phyloP scores from a whole-genome alignment of 2,113 vertebrate species.

The Oreochromis aureus region DNA sequence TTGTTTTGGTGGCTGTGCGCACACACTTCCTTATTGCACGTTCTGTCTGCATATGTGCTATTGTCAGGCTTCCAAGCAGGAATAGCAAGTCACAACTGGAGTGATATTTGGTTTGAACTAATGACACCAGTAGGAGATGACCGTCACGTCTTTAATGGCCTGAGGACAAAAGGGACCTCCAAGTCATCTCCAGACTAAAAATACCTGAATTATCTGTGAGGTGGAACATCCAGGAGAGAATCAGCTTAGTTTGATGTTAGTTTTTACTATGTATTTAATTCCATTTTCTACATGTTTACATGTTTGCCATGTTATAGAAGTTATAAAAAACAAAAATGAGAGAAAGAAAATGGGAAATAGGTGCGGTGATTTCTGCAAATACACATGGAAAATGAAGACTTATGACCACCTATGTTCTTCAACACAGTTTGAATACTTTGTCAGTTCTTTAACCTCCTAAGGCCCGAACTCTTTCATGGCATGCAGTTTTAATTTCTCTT shows the following conservation, averaged over 20 bases:
- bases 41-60: neutral
- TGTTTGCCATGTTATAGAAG: fast-evolving
- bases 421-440: neutral
- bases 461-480: neutral
- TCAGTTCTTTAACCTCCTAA: neutral
- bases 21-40: neutral
- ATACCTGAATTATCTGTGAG: neutral
- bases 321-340: neutral
- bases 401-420: neutral
- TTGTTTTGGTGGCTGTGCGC: neutral
- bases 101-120: constrained; percentile 35
- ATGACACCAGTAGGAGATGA: constrained; percentile 37
- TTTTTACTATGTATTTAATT: neutral
- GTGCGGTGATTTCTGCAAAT: neutral
- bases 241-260: neutral
- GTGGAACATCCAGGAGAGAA: neutral
- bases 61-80: constrained; percentile 35
- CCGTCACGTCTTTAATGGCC: constrained; percentile 43
- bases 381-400: neutral
- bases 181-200: constrained; percentile 25
- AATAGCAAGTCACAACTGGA: constrained; percentile 17
- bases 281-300: neutral
- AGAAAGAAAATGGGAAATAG: neutral
- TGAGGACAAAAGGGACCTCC: constrained; percentile 9
- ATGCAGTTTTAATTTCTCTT: neutral